phyloP scores from a whole-genome alignment of 2,888 invertebrate species.

The Mechanitis mazaeus region DNA sequence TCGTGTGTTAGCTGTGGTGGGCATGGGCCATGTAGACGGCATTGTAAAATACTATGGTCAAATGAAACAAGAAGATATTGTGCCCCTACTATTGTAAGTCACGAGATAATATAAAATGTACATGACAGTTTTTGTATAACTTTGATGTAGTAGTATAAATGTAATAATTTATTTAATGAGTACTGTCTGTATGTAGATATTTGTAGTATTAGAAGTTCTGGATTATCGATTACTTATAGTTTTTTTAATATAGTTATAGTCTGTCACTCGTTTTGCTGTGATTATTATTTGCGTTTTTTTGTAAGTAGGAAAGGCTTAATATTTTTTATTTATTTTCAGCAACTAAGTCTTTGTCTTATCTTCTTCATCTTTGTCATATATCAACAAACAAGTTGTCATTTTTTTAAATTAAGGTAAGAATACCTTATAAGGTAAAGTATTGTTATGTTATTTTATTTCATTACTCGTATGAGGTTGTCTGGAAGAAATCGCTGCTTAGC shows the following conservation, averaged over 20 bases:
- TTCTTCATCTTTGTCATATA: neutral
- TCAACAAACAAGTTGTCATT: constrained; percentile 23
- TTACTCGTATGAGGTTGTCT: too few species aligned
- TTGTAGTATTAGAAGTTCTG: too few species aligned
- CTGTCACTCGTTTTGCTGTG: neutral
- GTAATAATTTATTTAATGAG: too few species aligned
- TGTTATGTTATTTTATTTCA: neutral
- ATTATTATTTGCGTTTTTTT: neutral
- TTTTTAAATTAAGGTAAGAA: constrained; percentile 26
- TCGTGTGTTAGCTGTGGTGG: constrained; percentile 95
- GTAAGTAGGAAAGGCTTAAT: constrained; percentile 12
- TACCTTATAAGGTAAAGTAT: constrained; percentile 12
- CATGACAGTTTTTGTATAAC: too few species aligned
- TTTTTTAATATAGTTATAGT: too few species aligned
- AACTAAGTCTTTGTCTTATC: constrained; percentile 34
- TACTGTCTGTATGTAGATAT: too few species aligned
- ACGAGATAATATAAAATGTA: neutral
- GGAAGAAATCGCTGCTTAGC: too few species aligned
- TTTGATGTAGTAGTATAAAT: too few species aligned
- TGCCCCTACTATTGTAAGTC: constrained; percentile 64
- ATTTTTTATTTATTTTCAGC: constrained; percentile 45
- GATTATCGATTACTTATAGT: too few species aligned
- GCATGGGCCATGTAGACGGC: constrained; percentile 96
- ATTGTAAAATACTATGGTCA: constrained; percentile 77
- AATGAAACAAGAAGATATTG: constrained; percentile 65